These are phyloP conservation scores for Bombyx mori DNA, from an alignment of 1,140 invertebrate species.

Conservation along the genomic window DNA sequence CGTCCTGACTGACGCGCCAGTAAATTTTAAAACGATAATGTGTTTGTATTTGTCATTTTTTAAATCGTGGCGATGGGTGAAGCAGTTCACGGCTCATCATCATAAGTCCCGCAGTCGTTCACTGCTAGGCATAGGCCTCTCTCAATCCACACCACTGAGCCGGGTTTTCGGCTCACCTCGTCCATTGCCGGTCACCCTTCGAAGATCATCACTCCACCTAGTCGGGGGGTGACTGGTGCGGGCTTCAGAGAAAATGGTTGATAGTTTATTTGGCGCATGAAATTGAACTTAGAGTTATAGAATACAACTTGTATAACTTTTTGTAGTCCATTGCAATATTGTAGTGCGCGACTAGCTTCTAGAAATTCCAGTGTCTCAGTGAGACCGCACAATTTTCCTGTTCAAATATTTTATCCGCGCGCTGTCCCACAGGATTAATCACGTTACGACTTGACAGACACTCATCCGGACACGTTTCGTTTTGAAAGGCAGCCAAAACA, in stretches of 20 bases:
- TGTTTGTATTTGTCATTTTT: too few relatives aligned
- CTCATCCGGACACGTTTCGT: conserved; percentile 8
- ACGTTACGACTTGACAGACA: conserved; percentile 17
- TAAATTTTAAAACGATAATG: too few relatives aligned
- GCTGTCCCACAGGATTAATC: conserved; percentile 28
- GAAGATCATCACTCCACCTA: too few relatives aligned
- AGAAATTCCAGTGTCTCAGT: conserved; percentile 22
- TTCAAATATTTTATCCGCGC: conserved; percentile 30
- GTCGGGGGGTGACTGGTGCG: too few relatives aligned
- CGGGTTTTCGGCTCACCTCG: too few relatives aligned
- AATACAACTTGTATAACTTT: not conserved
- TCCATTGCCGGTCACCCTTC: too few relatives aligned
- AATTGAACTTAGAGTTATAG: not conserved
- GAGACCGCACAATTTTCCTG: conserved; percentile 30
- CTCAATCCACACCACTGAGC: too few relatives aligned
- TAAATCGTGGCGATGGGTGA: too few relatives aligned
- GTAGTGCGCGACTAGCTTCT: conserved; percentile 15
- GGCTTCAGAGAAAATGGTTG: not conserved
- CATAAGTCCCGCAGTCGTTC: too few relatives aligned
- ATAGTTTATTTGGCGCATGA: not conserved
- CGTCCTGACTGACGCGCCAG: too few relatives aligned
- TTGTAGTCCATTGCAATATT: conserved; percentile 24
- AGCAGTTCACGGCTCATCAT: too few relatives aligned
- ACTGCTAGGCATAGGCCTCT: too few relatives aligned
- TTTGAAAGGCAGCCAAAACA: not conserved